Evolutionary conservation across 2,888 invertebrate genomes (phyloP), one percentile per base, ranked within the genome.

Genomic region (Hypomecis punctinalis): DNA sequence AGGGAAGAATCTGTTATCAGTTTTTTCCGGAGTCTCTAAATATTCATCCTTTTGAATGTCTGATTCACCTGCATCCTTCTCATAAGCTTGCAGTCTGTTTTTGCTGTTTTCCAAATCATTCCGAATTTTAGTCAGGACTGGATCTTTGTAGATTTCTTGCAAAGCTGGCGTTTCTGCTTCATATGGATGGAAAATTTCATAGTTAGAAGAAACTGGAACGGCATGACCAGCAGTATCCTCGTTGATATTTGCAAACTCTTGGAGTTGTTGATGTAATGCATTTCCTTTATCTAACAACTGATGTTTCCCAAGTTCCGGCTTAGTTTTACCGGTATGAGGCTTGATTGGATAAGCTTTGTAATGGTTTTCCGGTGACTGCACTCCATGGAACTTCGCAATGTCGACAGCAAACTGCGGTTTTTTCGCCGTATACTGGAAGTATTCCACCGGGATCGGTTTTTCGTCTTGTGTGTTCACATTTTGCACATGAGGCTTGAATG

Each of bases 181-280:
- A 52, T 93, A 93, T 0, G 93, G 93, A 73, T 93, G 92, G 58
- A 84, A 92, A 5, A 91, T 79, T 78, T 92, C 89, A 75, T 89
- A 92, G 52, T 83, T 84, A 5, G 81, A 81, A 1, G 83, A 76
- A 6, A 75, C 76, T 5, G 93, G 91, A 39, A 76, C 75, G 0
- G 79, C 81, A 43, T 80, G 74, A 23, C 69, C 63, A 8, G 63
- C 60, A 36, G 62, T 57, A 43, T 76, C 74, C 56, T 80, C 76
- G 67, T 81, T 78, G 46, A 79, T 76, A 23, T 84, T 76, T 2
- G 83, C 76, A 62, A 81, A 89, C 36, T 81, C 72, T 77, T 89
- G 90, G 61, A 85, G 85, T 0, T 85, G 85, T 36, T 77, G 72
- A 72, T 81, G 85, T 3, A 79, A 66, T 4, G 73, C 68, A 56